These are phyloP conservation scores for Ascaphus truei DNA, from an alignment of 2,113 vertebrate species.

Conservation along the genomic window DNA sequence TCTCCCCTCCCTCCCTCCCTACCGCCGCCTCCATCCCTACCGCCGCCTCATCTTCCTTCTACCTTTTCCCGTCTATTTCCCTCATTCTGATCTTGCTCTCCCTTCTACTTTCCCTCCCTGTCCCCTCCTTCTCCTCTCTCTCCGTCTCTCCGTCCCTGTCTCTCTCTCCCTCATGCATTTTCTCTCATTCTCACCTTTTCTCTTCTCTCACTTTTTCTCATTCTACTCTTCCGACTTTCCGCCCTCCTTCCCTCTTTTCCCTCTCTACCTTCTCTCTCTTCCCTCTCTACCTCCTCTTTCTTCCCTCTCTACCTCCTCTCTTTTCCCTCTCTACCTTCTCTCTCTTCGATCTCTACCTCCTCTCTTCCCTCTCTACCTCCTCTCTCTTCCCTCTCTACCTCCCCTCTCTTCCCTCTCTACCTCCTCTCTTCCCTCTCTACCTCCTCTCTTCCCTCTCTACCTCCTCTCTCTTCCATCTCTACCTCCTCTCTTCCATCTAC, in stretches of 20 bases:
- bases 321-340: too few relatives aligned
- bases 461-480: background rate
- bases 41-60: background rate
- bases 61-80: background rate
- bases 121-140: background rate
- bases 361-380: background rate
- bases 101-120: background rate
- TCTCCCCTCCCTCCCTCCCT: too few relatives aligned
- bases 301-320: background rate
- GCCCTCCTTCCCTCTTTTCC: too few relatives aligned
- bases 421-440: background rate
- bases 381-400: background rate
- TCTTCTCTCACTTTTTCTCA: too few relatives aligned
- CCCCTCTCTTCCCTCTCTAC: background rate
- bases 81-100: background rate
- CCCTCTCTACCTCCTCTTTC: background rate
- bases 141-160: background rate
- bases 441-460: background rate
- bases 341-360: too few relatives aligned
- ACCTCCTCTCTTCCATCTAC: background rate
- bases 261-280: background rate
- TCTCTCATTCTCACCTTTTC: background rate
- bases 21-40: background rate
- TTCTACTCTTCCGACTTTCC: too few relatives aligned
- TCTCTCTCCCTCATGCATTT: background rate